Conservation (phyloP, 1,140 invertebrate species). For the Marisa cornuarietis region DNA sequence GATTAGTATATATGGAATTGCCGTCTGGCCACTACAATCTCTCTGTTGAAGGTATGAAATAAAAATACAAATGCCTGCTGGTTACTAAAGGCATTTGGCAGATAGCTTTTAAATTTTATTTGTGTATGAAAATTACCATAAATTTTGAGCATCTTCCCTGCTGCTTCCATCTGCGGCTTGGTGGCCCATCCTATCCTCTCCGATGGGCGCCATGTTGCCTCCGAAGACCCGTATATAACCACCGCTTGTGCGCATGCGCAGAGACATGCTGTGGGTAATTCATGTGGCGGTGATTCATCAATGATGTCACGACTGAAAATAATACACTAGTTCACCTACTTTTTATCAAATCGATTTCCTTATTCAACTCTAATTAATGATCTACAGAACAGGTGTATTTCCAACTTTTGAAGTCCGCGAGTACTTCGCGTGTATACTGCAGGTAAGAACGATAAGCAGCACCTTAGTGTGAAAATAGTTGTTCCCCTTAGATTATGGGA, state of each 20-base stretch:
- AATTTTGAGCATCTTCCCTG: slow-evolving; percentile 62
- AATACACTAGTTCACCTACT: neutral
- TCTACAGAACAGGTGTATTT: neutral
- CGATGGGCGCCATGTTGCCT: slow-evolving; percentile 63
- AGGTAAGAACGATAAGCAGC: too few relatives aligned
- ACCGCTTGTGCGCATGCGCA: slow-evolving; percentile 49
- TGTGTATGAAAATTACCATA: slow-evolving; percentile 57
- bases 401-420: neutral
- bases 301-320: slow-evolving; percentile 29
- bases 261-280: slow-evolving; percentile 22
- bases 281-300: slow-evolving; percentile 37
- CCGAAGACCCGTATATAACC: slow-evolving; percentile 16
- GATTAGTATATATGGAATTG: too few relatives aligned
- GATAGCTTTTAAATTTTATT: neutral
- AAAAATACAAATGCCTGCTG: neutral
- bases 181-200: slow-evolving; percentile 54
- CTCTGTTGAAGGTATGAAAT: too few relatives aligned
- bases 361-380: neutral
- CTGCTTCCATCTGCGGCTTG: slow-evolving; percentile 55
- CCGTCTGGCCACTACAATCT: too few relatives aligned
- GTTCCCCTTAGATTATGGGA: neutral
- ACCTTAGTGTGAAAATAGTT: neutral
- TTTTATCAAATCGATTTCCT: too few relatives aligned
- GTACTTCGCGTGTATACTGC: neutral
- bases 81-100: neutral